phyloP scores from a whole-genome alignment of 2,113 vertebrate species.

The Hydropotes inermis region DNA sequence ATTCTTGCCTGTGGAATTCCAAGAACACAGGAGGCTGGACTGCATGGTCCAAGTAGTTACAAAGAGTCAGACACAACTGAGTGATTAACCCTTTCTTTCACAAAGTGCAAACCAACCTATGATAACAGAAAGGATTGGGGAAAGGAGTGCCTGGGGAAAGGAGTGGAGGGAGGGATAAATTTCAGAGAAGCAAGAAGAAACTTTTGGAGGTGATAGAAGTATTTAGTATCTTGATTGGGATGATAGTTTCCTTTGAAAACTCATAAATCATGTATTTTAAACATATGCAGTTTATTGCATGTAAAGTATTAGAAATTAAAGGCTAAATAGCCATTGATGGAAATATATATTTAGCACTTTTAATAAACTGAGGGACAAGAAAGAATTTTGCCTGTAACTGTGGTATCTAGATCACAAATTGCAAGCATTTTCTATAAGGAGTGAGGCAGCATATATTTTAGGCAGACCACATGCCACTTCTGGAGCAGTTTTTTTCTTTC shows the following conservation, averaged over 20 bases:
- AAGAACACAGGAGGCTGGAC: background rate
- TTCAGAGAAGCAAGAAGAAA: background rate
- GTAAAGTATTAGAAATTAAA: conserved; percentile 1
- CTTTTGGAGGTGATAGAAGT: background rate
- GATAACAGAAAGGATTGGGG: background rate
- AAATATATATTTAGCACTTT: background rate
- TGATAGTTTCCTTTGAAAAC: background rate
- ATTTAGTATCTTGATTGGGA: background rate
- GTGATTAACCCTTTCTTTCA: background rate
- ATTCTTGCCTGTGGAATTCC: background rate
- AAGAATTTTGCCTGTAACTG: background rate
- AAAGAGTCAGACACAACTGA: background rate
- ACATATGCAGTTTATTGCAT: background rate
- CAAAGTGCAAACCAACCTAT: background rate
- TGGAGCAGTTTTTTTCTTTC: background rate
- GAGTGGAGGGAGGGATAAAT: background rate
- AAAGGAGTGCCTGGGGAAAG: background rate
- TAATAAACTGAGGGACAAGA: background rate
- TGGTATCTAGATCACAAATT: background rate
- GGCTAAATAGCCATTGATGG: background rate
- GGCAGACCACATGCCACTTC: background rate
- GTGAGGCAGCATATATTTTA: background rate
- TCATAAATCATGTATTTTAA: background rate
- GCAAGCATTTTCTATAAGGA: background rate
- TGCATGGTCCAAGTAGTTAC: background rate